These are phyloP conservation scores for Crax fasciolata DNA, from an alignment of 2,797 vertebrate genomes.

Conservation along the genomic window DNA sequence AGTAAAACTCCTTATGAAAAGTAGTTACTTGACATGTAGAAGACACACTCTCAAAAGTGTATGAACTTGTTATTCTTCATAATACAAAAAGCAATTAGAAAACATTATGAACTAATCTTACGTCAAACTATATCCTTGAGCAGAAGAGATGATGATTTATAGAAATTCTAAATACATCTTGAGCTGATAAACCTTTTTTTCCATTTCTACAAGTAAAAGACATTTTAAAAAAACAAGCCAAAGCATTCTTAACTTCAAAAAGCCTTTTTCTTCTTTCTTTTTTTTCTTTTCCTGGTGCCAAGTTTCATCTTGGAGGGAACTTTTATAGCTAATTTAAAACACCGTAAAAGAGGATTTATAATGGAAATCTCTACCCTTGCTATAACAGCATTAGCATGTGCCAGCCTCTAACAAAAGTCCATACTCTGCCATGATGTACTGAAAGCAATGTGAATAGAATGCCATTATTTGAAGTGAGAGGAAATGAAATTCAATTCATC, in stretches of 20 bases:
- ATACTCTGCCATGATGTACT: constrained; percentile 52
- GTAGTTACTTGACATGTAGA: constrained; percentile 60
- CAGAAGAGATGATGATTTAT: constrained; percentile 35
- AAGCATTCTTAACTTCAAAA: constrained; percentile 29
- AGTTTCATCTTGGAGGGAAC: constrained; percentile 52
- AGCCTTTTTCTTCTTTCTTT: background rate
- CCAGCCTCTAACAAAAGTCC: constrained; percentile 63
- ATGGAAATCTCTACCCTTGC: constrained; percentile 66
- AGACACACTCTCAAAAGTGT: constrained; percentile 46
- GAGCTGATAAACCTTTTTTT: constrained; percentile 35
- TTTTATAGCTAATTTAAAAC: constrained; percentile 60
- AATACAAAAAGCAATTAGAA: constrained; percentile 44
- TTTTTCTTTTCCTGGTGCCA: background rate
- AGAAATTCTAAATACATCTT: constrained; percentile 37
- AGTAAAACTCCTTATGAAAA: constrained; percentile 46
- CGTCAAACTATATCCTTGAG: constrained; percentile 50
- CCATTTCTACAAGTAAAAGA: constrained; percentile 16
- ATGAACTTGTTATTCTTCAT: constrained; percentile 62
- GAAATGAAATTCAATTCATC: constrained; percentile 76
- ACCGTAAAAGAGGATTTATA: constrained; percentile 57
- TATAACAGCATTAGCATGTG: constrained; percentile 57
- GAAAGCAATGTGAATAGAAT: constrained; percentile 69
- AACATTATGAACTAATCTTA: background rate
- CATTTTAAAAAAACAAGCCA: constrained; percentile 4
- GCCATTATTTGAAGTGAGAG: constrained; percentile 71